Base-by-base conservation (phyloP, 1,140 invertebrate species). In the Maniola jurtina region DNA sequence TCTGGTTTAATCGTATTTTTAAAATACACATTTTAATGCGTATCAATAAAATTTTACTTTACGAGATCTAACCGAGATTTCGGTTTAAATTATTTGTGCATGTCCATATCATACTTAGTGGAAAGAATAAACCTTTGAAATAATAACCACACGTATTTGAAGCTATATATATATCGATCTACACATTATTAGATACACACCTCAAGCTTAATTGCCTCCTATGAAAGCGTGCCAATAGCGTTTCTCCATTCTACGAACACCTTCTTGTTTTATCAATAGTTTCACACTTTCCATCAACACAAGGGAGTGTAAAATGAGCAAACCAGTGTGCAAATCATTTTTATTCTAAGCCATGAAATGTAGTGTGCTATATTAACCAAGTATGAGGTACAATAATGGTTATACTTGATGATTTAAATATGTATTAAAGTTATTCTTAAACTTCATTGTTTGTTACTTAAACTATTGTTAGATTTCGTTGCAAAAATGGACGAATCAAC, bases 211-310 rank as follows among this genome's bases (percentile, higher is more conserved):
- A 61, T 59, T 68, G 48, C 35, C 57, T 14, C 54, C 14, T 55
- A 35, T n/a, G 33, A 61, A 36, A 14, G 40, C 56, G 56, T 35
- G 48, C 25, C 57, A 61, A 56, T 50, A 38, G 54, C 11, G 66
- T 45, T 63, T 59, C 61, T 54, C 42, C 56, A 62, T 48, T 34
- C 50, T 47, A 57, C 48, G 52, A 60, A 66, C 54, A 79, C 74
- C 77, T 77, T 36, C 36, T 75, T 81, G 86, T 88, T 88, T 84
- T 85, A 75, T 88, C 86, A 68, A 88, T 88, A 88, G 15, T 71
- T 84, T 85, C 67, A 82, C 83, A 83, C 80, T 74, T 80, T 54
- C 55, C 64, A 68, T 65, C 69, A 68, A 66, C 71, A 69, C 67
- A 66, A 45, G 66, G 70, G 64, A 64, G 61, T 60, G 64, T 34